Evolutionary conservation across 1,140 invertebrate species (phyloP).

Genomic region (Kradibia gibbosae): DNA sequence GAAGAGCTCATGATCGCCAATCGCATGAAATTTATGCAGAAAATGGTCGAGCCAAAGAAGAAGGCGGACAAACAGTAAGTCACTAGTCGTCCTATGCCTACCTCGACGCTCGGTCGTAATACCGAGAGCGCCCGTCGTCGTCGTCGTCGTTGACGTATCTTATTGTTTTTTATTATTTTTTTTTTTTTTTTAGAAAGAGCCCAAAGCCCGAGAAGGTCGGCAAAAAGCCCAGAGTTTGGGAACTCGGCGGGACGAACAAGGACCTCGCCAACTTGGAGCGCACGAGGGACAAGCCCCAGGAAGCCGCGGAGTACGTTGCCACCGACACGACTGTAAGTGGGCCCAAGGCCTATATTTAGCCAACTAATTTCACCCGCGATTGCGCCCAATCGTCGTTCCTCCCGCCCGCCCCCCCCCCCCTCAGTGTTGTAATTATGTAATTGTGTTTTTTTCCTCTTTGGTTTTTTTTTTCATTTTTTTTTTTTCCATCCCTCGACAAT

Average conservation of each 20-base stretch:
- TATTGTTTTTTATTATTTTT: no score
- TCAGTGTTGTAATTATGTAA: no score
- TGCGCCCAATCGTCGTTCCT: no score
- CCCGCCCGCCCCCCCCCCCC: no score
- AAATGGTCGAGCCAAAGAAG: slow-evolving; percentile 75
- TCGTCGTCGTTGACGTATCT: no score
- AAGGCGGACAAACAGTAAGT: slow-evolving; percentile 76
- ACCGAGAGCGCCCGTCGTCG: no score
- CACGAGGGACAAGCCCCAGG: slow-evolving; percentile 83
- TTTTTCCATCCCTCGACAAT: no score
- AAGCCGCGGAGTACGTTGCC: slow-evolving; percentile 75
- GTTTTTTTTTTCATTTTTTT: no score
- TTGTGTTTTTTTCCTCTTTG: no score
- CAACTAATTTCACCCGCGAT: no score
- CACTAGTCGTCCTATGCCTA: no score
- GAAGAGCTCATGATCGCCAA: slow-evolving; percentile 80
- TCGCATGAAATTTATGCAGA: slow-evolving; percentile 81
- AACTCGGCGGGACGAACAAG: slow-evolving; percentile 83
- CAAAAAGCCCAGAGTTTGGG: slow-evolving; percentile 94
- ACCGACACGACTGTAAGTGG: slow-evolving; percentile 78
- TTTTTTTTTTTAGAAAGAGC: slow-evolving; percentile 75
- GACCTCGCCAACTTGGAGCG: slow-evolving; percentile 89
- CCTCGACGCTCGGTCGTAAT: no score
- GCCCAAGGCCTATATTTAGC: not conserved
- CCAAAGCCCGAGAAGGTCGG: slow-evolving; percentile 82